Evolutionary conservation across 2,888 invertebrate species (phyloP).

Genomic region (Andricus curvator): DNA sequence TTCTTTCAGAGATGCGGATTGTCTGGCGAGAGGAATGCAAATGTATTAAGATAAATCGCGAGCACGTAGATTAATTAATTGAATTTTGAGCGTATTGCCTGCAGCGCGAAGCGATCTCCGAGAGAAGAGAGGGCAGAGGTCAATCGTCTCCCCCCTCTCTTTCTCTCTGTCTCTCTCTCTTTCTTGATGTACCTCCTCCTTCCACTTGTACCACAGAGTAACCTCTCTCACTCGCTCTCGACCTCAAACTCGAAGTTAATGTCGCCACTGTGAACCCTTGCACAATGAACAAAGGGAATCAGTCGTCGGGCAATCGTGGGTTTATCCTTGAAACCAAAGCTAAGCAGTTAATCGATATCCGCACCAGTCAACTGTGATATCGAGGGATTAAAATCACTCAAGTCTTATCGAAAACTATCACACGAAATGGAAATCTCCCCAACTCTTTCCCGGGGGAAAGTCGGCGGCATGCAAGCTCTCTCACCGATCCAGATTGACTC

Average conservation of each 20-base stretch:
- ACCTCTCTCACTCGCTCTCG: conserved; percentile 7
- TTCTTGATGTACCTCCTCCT: not conserved
- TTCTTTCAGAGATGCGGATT: conserved; percentile 41
- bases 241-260: conserved; percentile 39
- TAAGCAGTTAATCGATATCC: conserved; percentile 39
- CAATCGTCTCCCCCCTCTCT: conserved; percentile 20
- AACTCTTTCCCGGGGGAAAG: conserved; percentile 28
- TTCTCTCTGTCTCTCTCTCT: not conserved
- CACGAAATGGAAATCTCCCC: conserved; percentile 20
- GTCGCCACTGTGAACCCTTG: conserved; percentile 39
- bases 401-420: conserved; percentile 40
- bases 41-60: conserved; percentile 40
- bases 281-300: conserved; percentile 41
- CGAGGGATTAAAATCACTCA: conserved; percentile 35
- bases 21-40: conserved; percentile 40
- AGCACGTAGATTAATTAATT: conserved; percentile 41
- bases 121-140: conserved; percentile 25
- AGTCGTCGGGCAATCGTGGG: conserved; percentile 31
- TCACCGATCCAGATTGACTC: not conserved
- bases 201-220: not conserved
- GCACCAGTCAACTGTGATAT: conserved; percentile 38
- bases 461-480: not conserved
- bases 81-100: conserved; percentile 38
- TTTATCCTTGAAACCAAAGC: conserved; percentile 39
- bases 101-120: conserved; percentile 19